Conservation (phyloP, 2,797 vertebrate species). For the Falco naumanni region DNA sequence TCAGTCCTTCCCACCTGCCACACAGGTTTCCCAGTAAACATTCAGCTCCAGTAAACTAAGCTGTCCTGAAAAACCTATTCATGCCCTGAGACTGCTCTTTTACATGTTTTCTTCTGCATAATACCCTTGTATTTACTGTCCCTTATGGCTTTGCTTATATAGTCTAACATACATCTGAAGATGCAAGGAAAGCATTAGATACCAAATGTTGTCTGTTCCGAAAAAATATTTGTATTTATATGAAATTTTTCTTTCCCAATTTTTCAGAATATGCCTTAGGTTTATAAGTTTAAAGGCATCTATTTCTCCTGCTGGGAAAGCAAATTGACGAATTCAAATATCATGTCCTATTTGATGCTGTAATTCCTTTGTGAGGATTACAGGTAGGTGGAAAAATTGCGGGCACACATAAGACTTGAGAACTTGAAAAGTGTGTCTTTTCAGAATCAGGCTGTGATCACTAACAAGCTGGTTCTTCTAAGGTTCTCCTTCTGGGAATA, state of each 20-base stretch:
- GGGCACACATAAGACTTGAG: background rate
- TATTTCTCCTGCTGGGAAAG: background rate
- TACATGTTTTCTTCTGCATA: background rate
- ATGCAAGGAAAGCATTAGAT: background rate
- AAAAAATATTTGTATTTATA: background rate
- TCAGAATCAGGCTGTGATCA: background rate
- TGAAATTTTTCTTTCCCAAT: background rate
- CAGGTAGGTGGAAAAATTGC: background rate
- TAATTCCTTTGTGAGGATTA: background rate
- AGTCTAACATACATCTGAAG: background rate
- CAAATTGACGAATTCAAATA: background rate
- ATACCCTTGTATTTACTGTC: background rate
- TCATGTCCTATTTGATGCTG: fast-evolving
- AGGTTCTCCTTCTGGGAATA: background rate
- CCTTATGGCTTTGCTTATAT: background rate
- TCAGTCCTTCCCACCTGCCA: background rate
- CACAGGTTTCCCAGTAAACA: background rate
- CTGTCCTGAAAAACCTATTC: background rate
- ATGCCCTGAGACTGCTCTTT: background rate
- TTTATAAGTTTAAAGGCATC: background rate
- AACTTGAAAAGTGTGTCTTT: background rate
- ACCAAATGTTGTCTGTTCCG: background rate
- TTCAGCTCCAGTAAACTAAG: background rate
- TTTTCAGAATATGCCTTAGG: background rate
- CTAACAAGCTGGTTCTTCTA: background rate